phyloP scores from a whole-genome alignment of 2,797 vertebrate genomes.

The Artibeus jamaicensis region DNA sequence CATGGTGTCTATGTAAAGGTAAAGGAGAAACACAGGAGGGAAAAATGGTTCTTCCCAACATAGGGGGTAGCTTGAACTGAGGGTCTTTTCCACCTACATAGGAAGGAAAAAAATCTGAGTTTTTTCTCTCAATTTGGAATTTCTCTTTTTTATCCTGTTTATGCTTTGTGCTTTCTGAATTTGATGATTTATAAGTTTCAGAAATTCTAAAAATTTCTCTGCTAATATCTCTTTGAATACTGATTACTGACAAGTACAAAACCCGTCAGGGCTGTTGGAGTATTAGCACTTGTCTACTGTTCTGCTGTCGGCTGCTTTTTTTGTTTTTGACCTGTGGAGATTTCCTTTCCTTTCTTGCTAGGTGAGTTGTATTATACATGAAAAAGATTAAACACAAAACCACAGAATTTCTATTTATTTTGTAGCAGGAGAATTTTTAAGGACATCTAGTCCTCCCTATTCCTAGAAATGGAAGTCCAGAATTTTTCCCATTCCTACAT shows the following conservation, averaged over 20 bases:
- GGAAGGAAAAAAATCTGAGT: background rate
- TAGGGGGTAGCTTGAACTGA: background rate
- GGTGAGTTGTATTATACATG: background rate
- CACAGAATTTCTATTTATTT: constrained; percentile 23
- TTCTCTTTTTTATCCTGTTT: background rate
- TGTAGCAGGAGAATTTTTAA: constrained; percentile 5
- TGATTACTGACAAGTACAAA: background rate
- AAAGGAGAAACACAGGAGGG: background rate
- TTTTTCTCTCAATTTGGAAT: background rate
- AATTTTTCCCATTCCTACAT: background rate
- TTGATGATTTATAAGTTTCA: background rate
- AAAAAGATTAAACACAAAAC: constrained; percentile 1
- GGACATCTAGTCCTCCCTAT: background rate
- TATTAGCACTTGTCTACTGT: background rate
- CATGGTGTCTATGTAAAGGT: background rate
- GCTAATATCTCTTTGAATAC: constrained; percentile 17
- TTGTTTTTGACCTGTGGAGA: background rate
- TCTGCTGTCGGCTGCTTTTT: background rate
- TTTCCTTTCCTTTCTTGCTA: background rate
- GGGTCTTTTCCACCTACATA: background rate
- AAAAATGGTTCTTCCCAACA: background rate
- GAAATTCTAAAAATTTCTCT: constrained; percentile 11
- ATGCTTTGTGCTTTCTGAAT: constrained; percentile 7
- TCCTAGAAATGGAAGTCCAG: background rate
- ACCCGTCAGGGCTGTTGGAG: background rate